A percentile compares a stretch with the other conserved stretches of the same genome.
Conservation (phyloP, 2,113 vertebrate genomes). For the Ptilonorhynchus violaceus region DNA sequence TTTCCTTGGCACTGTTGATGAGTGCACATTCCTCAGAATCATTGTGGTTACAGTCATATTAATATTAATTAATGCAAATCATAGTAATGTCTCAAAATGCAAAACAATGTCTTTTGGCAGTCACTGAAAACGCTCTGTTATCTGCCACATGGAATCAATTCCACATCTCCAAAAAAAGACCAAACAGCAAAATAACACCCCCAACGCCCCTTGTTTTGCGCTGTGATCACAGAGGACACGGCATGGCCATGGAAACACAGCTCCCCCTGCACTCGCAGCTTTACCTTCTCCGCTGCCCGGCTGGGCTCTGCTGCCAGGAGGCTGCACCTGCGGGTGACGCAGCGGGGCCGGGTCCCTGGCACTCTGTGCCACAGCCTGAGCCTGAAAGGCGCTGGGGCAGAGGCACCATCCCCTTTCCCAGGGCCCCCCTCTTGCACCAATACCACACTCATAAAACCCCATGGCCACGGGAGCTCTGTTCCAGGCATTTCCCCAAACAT, state of each 20-base stretch:
- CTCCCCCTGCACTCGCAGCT: background rate
- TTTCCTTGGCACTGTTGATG: background rate
- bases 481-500: background rate
- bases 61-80: slow-evolving; percentile 27
- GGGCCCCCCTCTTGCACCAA: background rate
- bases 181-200: background rate
- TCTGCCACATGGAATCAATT: background rate
- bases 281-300: background rate
- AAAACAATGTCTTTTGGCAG: background rate
- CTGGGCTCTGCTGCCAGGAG: background rate
- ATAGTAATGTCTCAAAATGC: background rate
- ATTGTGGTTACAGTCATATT: background rate
- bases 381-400: background rate
- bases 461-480: accelerated
- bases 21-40: background rate
- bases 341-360: background rate
- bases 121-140: background rate
- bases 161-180: background rate
- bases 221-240: accelerated
- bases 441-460: accelerated
- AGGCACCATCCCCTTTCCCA: background rate
- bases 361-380: background rate
- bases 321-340: accelerated
- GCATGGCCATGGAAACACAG: background rate
- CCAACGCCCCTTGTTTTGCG: background rate